These are phyloP conservation scores for Oeneis ivallda DNA, from an alignment of 2,888 invertebrate species.

Conservation along the genomic window DNA sequence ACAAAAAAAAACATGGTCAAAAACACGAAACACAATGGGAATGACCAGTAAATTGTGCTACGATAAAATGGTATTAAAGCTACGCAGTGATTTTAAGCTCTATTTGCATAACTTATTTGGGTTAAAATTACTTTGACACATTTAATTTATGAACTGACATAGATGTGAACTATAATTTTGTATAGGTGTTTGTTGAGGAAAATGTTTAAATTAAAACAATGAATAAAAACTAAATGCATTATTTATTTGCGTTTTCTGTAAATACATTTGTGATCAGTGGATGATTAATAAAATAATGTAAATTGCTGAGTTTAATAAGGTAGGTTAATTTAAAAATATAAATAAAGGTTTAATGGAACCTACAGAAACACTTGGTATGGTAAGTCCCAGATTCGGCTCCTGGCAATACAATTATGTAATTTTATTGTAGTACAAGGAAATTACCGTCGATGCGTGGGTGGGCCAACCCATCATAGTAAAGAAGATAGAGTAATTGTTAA, in stretches of 20 bases:
- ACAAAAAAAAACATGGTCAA: slow-evolving; percentile 55
- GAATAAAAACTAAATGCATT: not conserved
- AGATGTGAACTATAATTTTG: slow-evolving; percentile 5
- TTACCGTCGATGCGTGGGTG: too few species aligned
- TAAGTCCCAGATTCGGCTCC: too few species aligned
- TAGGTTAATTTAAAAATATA: too few species aligned
- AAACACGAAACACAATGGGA: slow-evolving; percentile 46
- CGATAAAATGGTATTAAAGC: slow-evolving; percentile 7
- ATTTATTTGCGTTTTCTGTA: not conserved
- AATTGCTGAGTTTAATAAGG: too few species aligned
- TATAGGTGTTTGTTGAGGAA: slow-evolving; percentile 23
- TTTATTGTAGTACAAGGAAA: too few species aligned
- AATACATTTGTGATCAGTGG: not conserved
- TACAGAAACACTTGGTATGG: too few species aligned
- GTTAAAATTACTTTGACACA: not conserved
- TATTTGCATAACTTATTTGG: not conserved
- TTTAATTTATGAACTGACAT: not conserved
- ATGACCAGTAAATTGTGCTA: slow-evolving; percentile 36
- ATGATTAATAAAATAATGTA: too few species aligned
- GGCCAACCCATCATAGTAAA: too few species aligned
- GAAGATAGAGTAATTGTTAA: too few species aligned
- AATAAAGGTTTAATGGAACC: too few species aligned
- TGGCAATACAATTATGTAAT: too few species aligned
- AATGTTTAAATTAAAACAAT: slow-evolving; percentile 18
- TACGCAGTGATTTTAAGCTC: slow-evolving; percentile 4